Conservation (phyloP, 2,797 vertebrate genomes). For the Enteromius thamalakanensis region DNA sequence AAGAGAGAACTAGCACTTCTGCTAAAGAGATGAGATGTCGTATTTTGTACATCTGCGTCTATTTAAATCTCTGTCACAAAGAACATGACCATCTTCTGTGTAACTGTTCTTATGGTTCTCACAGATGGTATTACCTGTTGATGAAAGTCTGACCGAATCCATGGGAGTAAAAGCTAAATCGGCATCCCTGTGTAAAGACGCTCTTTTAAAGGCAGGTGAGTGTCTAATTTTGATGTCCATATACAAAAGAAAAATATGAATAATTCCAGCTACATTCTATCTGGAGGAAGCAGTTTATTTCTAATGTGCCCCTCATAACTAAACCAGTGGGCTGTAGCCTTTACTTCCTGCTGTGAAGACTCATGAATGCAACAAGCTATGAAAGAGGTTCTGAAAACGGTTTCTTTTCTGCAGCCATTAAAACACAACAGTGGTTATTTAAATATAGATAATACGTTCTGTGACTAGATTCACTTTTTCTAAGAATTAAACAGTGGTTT, state of each 20-base stretch:
- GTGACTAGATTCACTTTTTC: too few relatives aligned
- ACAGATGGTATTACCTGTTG: conserved; percentile 94
- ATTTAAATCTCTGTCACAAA: not conserved
- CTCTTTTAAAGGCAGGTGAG: conserved; percentile 92
- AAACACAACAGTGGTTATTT: too few relatives aligned
- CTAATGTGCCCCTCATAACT: not conserved
- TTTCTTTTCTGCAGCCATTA: not conserved
- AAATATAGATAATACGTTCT: too few relatives aligned
- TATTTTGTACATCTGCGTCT: not conserved
- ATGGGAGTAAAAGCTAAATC: conserved; percentile 91
- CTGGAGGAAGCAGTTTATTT: conserved; percentile 3
- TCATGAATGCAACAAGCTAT: conserved; percentile 5
- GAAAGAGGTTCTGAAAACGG: conserved; percentile 38
- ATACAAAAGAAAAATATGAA: not conserved
- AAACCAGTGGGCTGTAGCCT: not conserved
- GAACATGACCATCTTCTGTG: not conserved
- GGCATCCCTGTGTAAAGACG: conserved; percentile 92
- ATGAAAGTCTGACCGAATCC: conserved; percentile 95
- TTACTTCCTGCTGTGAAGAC: conserved; percentile 15
- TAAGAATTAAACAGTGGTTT: too few relatives aligned
- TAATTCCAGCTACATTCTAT: not conserved
- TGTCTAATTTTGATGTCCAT: conserved; percentile 27
- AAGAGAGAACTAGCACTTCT: not conserved
- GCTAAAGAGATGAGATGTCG: not conserved
- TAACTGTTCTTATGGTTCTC: conserved; percentile 17